These are phyloP conservation scores for Adelosebastes latens DNA, from an alignment of 2,797 vertebrate genomes.

Conservation along the genomic window DNA sequence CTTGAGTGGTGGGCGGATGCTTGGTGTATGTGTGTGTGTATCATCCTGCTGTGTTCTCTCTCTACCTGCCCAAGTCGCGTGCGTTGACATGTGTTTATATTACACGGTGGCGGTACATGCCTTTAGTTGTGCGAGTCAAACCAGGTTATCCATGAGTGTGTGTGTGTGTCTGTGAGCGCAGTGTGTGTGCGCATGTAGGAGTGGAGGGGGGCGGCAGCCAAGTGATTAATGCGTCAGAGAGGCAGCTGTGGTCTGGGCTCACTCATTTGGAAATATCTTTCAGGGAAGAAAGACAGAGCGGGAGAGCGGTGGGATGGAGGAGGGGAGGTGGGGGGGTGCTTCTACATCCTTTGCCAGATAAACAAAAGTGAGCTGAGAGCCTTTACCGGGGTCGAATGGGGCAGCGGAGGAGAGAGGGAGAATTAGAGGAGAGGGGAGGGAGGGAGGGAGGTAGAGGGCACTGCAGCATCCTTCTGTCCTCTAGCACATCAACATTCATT, in stretches of 20 bases:
- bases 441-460: conserved; percentile 41
- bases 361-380: conserved; percentile 58
- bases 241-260: conserved; percentile 71
- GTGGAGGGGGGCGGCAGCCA: conserved; percentile 63
- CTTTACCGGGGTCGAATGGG: conserved; percentile 25
- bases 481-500: conserved; percentile 27
- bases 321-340: conserved; percentile 4
- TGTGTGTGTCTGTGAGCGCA: neutral
- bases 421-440: conserved; percentile 45
- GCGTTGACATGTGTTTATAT: conserved; percentile 47
- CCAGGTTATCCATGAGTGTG: conserved; percentile 31
- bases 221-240: conserved; percentile 82
- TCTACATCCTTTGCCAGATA: conserved; percentile 56
- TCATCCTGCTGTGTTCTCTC: conserved; percentile 23
- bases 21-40: conserved; percentile 5
- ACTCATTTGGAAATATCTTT: conserved; percentile 79
- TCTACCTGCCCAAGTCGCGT: conserved; percentile 24
- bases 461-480: conserved; percentile 48
- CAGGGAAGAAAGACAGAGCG: conserved; percentile 55
- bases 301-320: neutral
- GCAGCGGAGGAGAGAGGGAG: conserved; percentile 32
- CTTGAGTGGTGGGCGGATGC: conserved; percentile 68
- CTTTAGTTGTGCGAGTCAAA: conserved; percentile 41
- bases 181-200: conserved; percentile 8
- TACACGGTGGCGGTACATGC: conserved; percentile 28